Conservation (phyloP, 2,797 vertebrate species). For the Sphenopsis melanotis region DNA sequence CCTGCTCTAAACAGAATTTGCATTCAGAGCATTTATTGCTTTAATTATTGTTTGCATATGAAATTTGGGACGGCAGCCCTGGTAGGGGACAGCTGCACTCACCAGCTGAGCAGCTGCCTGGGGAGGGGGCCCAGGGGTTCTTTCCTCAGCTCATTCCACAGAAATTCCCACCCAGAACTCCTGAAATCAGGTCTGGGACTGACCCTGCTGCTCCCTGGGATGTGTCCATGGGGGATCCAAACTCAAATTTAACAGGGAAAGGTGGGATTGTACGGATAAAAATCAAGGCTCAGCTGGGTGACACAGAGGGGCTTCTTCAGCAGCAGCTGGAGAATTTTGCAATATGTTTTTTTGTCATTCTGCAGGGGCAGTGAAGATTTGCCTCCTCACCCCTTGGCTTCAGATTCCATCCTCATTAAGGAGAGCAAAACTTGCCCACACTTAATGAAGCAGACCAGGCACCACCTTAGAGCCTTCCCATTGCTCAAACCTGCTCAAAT, state of each 20-base stretch:
- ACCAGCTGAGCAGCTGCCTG: background rate
- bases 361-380: no score
- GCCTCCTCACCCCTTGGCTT: background rate
- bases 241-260: fast-evolving
- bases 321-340: background rate
- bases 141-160: background rate
- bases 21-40: background rate
- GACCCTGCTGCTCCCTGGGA: background rate
- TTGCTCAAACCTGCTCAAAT: background rate
- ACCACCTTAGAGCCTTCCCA: background rate
- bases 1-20: background rate
- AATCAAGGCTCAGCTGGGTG: background rate
- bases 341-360: fast-evolving
- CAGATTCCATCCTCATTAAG: background rate
- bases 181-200: background rate
- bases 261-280: fast-evolving
- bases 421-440: background rate
- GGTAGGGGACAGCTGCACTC: background rate
- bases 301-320: background rate
- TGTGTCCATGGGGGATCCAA: fast-evolving
- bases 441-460: fast-evolving
- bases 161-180: background rate
- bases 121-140: background rate
- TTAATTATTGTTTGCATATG: constrained; percentile 39
- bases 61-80: constrained; percentile 6